These are phyloP conservation scores for Erythrocercus mccallii DNA, from an alignment of 2,113 vertebrate species.

Conservation along the genomic window DNA sequence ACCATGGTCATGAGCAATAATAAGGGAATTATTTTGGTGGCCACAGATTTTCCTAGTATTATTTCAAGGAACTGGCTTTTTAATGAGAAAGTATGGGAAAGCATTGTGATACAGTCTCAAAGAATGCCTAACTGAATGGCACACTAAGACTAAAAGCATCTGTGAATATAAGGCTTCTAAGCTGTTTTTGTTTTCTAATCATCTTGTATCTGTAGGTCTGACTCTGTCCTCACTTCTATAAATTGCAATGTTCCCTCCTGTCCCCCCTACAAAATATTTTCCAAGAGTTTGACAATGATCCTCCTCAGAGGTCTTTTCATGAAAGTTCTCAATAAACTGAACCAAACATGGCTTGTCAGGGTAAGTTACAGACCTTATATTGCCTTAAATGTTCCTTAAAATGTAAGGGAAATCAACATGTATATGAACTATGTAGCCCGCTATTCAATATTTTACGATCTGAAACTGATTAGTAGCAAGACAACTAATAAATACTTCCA, in stretches of 20 bases:
- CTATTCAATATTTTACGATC: background rate
- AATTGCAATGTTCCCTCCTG: background rate
- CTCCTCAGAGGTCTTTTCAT: background rate
- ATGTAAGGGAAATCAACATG: background rate
- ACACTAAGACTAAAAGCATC: background rate
- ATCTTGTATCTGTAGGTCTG: background rate
- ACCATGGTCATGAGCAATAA: background rate
- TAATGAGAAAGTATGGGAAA: background rate
- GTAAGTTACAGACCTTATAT: background rate
- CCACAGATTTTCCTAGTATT: background rate
- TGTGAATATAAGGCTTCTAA: background rate
- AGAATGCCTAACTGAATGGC: background rate
- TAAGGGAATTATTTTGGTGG: background rate
- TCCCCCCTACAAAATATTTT: background rate
- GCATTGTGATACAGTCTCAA: background rate
- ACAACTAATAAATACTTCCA: slow-evolving; percentile 2
- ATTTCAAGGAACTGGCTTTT: background rate
- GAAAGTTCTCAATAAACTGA: background rate
- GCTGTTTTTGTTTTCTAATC: background rate
- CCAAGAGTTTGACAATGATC: background rate
- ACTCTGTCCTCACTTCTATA: background rate
- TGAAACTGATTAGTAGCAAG: background rate
- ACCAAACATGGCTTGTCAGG: background rate
- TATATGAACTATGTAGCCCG: background rate
- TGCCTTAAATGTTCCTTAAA: background rate